A percentile compares a stretch with the other conserved stretches of the same genome.
Evolutionary conservation across 2,113 vertebrate species (phyloP).

Genomic region (Talpa occidentalis): DNA sequence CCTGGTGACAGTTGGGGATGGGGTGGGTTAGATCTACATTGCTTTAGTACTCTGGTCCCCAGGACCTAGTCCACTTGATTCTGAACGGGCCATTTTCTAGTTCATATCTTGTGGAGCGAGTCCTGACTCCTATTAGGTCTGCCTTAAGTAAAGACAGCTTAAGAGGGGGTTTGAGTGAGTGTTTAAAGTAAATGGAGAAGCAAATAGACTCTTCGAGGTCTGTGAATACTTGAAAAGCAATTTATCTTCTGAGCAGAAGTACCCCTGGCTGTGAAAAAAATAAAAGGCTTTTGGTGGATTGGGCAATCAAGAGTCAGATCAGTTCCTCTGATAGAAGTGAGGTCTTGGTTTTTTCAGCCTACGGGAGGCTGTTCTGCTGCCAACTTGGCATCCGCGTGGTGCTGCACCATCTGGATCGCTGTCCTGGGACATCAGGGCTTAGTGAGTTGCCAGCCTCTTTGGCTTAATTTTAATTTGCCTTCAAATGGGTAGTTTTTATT

Average conservation of each 20-base stretch:
- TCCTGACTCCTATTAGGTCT: background rate
- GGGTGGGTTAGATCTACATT: background rate
- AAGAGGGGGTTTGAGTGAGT: background rate
- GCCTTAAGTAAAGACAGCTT: background rate
- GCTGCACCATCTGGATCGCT: background rate
- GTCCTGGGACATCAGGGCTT: background rate
- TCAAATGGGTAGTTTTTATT: background rate
- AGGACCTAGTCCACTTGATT: background rate
- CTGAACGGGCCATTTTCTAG: background rate
- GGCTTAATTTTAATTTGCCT: background rate
- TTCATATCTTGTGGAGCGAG: background rate
- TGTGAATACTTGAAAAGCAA: background rate
- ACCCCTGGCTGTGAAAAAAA: background rate
- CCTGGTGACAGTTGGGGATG: background rate
- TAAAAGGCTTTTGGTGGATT: background rate
- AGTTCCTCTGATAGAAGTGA: background rate
- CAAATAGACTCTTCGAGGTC: background rate
- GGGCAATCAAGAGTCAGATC: background rate
- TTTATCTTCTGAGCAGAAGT: background rate
- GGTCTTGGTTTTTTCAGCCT: background rate
- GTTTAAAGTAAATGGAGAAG: conserved; percentile 1
- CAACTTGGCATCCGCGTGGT: rapidly evolving
- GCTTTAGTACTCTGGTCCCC: background rate
- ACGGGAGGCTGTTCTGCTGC: no score
- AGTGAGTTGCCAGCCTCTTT: background rate